phyloP scores from a whole-genome alignment of 2,888 invertebrate species.

The Rhagonycha lutea region DNA sequence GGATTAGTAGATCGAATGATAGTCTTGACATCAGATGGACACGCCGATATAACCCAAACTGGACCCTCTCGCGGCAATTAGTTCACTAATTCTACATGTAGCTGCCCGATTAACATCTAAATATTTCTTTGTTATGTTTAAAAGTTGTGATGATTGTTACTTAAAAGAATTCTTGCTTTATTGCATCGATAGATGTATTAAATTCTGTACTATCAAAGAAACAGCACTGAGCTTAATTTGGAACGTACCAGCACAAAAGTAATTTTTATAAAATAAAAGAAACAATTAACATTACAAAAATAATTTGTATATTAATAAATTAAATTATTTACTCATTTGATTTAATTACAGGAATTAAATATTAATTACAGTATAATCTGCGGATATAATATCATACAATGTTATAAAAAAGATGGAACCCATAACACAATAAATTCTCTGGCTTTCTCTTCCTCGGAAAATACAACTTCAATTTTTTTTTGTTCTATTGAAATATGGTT shows the following conservation, averaged over 20 bases:
- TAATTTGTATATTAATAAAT: too few relatives aligned
- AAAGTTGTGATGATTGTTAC: slow-evolving; percentile 16
- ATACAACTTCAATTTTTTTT: too few relatives aligned
- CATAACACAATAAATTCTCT: too few relatives aligned
- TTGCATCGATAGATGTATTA: background rate
- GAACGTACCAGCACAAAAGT: background rate
- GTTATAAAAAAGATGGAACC: too few relatives aligned
- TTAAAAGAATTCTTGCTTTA: slow-evolving; percentile 7
- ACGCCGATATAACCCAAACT: slow-evolving; percentile 33
- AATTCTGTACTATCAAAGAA: background rate
- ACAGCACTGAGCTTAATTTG: background rate
- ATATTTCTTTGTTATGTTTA: slow-evolving; percentile 21
- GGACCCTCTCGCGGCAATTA: slow-evolving; percentile 33
- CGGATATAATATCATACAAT: too few relatives aligned
- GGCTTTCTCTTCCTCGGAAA: too few relatives aligned
- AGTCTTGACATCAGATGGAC: slow-evolving; percentile 39
- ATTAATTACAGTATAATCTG: too few relatives aligned
- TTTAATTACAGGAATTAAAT: too few relatives aligned
- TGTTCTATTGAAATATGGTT: too few relatives aligned
- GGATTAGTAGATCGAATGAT: slow-evolving; percentile 37
- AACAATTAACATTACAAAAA: too few relatives aligned
- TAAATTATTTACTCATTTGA: too few relatives aligned
- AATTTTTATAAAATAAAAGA: background rate
- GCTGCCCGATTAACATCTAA: slow-evolving; percentile 30
- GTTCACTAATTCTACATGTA: slow-evolving; percentile 30